Base-by-base conservation (phyloP, 1,140 invertebrate genomes). In the Heterodera schachtii region DNA sequence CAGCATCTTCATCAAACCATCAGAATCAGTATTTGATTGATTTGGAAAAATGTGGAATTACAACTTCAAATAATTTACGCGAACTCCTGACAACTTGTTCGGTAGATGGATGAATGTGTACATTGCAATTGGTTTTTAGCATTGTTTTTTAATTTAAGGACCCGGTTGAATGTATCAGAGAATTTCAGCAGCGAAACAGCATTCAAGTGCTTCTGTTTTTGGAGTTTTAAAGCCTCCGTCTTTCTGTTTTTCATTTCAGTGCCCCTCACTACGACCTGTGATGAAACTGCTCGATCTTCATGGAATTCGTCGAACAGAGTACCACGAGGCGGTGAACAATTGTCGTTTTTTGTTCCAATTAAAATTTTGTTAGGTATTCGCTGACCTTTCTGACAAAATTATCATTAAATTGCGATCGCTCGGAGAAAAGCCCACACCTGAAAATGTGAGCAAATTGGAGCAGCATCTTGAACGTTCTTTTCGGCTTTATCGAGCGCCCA, bases 251-350 rank as follows among this genome's bases (percentile, higher is more conserved):
- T 16, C 19, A 21, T 43, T 85, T 73, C 21, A 87, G 82, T 46
- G 84, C 19, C 73, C 83, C 67, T 83, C 79, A 64, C 60, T 86
- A 44, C 60, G 52, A 60, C 84, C 85, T 13, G 74, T 83, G 8
- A 73, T 86, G 47, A 87, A 86, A 47, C 70, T 86, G n/a, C 60
- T 87, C 16, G 85, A 86, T 49, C 69, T 87, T 43, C 86, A 86
- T 49, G 70, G 78, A 21, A 76, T 85, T 57, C 57, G 81, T 8
- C 67, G 86, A 6, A 46, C 75, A 13, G 85, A 86, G 13, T 86
- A 78, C 49, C 69, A 86, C 44, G 79, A 86, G 47, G 73, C 57
- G 74, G 85, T 85, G 57, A 21, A 46, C 8, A 57, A 16, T 81
- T n/a, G 13, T 19, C 16, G 57, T 2, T 21, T 46, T 31, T 19